Evolutionary conservation across 2,113 vertebrate species (phyloP).

Genomic region (Macrotus californicus): DNA sequence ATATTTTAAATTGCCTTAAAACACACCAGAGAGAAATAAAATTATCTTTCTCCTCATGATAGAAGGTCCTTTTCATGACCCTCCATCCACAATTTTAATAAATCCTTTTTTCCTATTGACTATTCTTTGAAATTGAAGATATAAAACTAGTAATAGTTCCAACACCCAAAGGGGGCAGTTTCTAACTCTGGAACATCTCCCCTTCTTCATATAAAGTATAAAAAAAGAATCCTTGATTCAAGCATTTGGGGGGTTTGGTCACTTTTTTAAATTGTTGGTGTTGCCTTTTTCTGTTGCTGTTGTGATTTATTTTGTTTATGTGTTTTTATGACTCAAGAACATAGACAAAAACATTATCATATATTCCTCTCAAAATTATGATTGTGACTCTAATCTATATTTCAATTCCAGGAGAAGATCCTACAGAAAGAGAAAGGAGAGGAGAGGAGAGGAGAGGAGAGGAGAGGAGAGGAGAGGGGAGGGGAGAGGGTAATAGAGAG

Average conservation of each 20-base stretch:
- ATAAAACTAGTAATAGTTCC: background rate
- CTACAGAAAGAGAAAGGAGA: background rate
- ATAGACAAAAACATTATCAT: background rate
- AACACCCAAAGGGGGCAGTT: background rate
- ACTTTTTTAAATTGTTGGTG: background rate
- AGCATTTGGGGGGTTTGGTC: background rate
- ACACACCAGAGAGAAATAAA: slow-evolving; percentile 1
- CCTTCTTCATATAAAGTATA: background rate
- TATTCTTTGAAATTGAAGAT: slow-evolving; percentile 13
- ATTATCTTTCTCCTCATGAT: background rate
- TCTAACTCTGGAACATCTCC: background rate
- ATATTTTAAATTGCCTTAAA: slow-evolving; percentile 49
- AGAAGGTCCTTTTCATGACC: background rate
- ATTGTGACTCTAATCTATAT: background rate
- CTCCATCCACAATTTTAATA: slow-evolving; percentile 7
- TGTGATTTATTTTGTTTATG: background rate
- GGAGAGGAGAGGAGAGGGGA: too few relatives aligned
- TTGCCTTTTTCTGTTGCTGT: background rate
- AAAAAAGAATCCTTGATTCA: background rate
- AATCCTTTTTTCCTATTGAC: background rate
- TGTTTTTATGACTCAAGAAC: background rate
- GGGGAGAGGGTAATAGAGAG: too few relatives aligned
- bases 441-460: too few relatives aligned
- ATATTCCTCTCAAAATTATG: background rate
- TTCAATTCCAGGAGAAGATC: background rate